These are phyloP conservation scores for Serranus cabrilla DNA, from an alignment of 2,797 vertebrate species.

Conservation along the genomic window DNA sequence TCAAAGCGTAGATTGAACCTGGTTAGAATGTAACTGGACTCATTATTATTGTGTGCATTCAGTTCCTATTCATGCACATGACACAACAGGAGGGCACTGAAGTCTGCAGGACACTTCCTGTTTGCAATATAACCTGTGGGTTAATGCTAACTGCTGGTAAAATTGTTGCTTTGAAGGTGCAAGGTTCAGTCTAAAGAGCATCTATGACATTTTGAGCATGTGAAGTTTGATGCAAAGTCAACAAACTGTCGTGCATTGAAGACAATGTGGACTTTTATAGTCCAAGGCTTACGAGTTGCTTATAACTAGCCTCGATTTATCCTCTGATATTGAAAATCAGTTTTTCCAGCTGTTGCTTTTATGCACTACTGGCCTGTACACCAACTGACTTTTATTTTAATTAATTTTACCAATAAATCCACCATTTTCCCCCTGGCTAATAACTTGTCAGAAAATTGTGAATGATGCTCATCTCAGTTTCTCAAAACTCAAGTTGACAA, in stretches of 20 bases:
- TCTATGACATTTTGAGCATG: neutral
- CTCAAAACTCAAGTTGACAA: neutral
- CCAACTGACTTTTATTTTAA: neutral
- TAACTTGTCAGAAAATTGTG: neutral
- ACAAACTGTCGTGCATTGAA: neutral
- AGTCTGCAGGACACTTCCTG: conserved; percentile 23
- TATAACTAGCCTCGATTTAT: neutral
- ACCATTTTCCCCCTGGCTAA: no score
- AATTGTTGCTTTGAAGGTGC: neutral
- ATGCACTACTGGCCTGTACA: neutral
- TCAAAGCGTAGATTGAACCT: neutral
- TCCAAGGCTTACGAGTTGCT: neutral
- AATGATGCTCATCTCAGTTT: no score
- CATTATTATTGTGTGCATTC: neutral
- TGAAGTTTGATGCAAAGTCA: neutral
- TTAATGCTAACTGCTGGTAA: neutral
- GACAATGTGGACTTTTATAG: neutral
- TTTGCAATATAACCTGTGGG: conserved; percentile 26
- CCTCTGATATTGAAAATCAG: neutral
- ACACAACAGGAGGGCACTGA: neutral
- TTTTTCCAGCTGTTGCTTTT: neutral
- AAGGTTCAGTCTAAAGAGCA: conserved; percentile 22
- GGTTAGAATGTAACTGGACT: neutral
- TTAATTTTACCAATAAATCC: neutral
- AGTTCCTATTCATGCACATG: neutral